These are phyloP conservation scores for Serinus canaria DNA, from an alignment of 2,113 vertebrate species.

Conservation along the genomic window DNA sequence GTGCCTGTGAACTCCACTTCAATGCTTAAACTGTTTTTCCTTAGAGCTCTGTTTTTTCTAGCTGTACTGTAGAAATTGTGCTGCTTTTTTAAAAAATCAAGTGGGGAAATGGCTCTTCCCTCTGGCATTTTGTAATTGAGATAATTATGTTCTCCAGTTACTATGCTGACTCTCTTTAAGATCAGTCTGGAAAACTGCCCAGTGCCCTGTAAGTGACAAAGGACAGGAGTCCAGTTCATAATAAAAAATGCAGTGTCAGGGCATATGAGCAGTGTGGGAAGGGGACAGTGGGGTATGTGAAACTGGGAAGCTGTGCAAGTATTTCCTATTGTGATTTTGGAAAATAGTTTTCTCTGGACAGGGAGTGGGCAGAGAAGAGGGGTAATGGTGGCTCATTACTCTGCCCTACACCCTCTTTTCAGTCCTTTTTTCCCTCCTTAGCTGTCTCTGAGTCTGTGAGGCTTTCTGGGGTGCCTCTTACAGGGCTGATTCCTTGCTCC, in stretches of 20 bases:
- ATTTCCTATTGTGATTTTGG: not conserved
- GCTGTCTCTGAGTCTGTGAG: accelerated
- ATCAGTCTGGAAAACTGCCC: conserved; percentile 20
- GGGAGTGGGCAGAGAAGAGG: not conserved
- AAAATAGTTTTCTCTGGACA: not conserved
- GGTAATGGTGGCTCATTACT: not conserved
- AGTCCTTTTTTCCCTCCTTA: not conserved
- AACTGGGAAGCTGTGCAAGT: not conserved
- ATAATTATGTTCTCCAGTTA: not conserved
- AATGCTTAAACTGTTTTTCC: not conserved
- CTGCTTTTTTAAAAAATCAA: not conserved
- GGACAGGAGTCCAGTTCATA: not conserved
- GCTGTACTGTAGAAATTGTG: not conserved
- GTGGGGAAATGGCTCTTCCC: not conserved
- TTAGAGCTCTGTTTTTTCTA: not conserved
- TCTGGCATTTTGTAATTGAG: not conserved
- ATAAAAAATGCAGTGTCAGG: not conserved
- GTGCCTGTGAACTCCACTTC: not conserved
- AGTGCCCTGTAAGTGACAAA: not conserved
- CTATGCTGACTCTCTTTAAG: not conserved
- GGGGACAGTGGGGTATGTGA: not conserved
- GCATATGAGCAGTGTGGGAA: not conserved
- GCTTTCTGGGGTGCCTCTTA: not conserved
- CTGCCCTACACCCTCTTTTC: not conserved
- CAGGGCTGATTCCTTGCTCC: not conserved